Percentiles rank a stretch among this genome's conserved stretches.
These are phyloP conservation scores for Dissostichus mawsoni DNA, from an alignment of 2,113 vertebrate species.

Conservation along the genomic window DNA sequence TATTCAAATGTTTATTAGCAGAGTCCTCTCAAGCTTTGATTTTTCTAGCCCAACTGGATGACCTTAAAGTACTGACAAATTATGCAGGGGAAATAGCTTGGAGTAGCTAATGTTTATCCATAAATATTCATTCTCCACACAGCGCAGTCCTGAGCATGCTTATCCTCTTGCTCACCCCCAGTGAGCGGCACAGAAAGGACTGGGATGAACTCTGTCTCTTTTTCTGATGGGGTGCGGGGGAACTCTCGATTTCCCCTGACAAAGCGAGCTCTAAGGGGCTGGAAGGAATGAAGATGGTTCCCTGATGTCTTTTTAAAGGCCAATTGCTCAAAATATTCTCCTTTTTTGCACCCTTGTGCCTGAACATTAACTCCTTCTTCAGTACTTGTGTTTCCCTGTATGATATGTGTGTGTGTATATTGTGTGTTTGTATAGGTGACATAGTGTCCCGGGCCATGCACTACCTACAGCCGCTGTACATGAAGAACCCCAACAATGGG, in stretches of 20 bases:
- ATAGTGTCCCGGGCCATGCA: conserved; percentile 97
- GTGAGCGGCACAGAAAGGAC: conserved; percentile 33
- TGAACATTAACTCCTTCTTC: background rate
- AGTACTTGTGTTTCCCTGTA: background rate
- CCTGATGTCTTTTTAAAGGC: conserved; percentile 57
- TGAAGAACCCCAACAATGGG: conserved; percentile 91
- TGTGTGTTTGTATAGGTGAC: conserved; percentile 85
- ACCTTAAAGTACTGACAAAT: conserved; percentile 62
- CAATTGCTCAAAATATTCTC: conserved; percentile 41
- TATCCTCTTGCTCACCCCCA: conserved; percentile 23
- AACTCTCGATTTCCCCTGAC: conserved; percentile 55
- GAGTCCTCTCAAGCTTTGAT: conserved; percentile 41
- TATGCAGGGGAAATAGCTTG: conserved; percentile 56
- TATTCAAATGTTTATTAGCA: conserved; percentile 37
- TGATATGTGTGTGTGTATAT: conserved; percentile 3
- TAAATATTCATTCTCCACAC: conserved; percentile 66
- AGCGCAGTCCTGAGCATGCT: conserved; percentile 20
- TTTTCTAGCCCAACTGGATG: conserved; percentile 40
- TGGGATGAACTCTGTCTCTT: conserved; percentile 43
- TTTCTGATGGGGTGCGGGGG: conserved; percentile 34
- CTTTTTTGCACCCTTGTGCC: conserved; percentile 6
- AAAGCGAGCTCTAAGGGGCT: conserved; percentile 41
- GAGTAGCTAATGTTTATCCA: conserved; percentile 53
- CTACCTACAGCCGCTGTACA: conserved; percentile 93
- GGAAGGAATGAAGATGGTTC: conserved; percentile 52